These are phyloP conservation scores for Miltochrista miniata DNA, from an alignment of 2,888 invertebrate genomes.

Conservation along the genomic window DNA sequence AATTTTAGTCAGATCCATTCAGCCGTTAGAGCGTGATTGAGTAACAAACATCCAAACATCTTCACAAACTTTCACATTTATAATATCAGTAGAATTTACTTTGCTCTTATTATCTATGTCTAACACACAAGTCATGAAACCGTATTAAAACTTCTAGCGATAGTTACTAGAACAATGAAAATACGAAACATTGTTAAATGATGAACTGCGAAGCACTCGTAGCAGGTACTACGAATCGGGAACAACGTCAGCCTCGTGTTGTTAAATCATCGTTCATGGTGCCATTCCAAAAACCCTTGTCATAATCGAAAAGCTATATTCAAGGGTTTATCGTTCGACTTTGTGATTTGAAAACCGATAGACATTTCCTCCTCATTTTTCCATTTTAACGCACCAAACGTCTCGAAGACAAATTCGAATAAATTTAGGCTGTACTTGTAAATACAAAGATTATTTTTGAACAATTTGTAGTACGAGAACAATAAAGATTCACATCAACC, in stretches of 20 bases:
- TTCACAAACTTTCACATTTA: too few relatives aligned
- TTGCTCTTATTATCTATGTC: too few relatives aligned
- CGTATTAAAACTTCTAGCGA: too few relatives aligned
- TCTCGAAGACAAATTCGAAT: conserved; percentile 15
- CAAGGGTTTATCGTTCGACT: conserved; percentile 44
- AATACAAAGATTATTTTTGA: too few relatives aligned
- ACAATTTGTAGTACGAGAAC: too few relatives aligned
- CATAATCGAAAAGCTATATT: conserved; percentile 42
- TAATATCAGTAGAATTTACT: too few relatives aligned
- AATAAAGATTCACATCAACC: not conserved
- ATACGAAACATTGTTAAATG: conserved; percentile 12
- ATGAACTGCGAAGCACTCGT: conserved; percentile 38
- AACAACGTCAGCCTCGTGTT: conserved; percentile 33
- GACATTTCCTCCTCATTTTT: conserved; percentile 34
- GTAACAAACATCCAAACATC: too few relatives aligned
- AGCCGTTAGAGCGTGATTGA: too few relatives aligned
- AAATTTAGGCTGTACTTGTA: conserved; percentile 5
- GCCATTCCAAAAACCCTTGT: conserved; percentile 37
- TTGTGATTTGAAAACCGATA: conserved; percentile 36
- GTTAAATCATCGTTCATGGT: conserved; percentile 41
- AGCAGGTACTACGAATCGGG: conserved; percentile 48
- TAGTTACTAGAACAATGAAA: too few relatives aligned
- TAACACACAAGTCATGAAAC: too few relatives aligned
- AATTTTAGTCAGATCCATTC: too few relatives aligned
- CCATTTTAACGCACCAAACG: conserved; percentile 16